A percentile compares a stretch with the other conserved stretches of the same genome.
phyloP scores from a whole-genome alignment of 1,140 invertebrate species.

The Hirudo medicinalis region DNA sequence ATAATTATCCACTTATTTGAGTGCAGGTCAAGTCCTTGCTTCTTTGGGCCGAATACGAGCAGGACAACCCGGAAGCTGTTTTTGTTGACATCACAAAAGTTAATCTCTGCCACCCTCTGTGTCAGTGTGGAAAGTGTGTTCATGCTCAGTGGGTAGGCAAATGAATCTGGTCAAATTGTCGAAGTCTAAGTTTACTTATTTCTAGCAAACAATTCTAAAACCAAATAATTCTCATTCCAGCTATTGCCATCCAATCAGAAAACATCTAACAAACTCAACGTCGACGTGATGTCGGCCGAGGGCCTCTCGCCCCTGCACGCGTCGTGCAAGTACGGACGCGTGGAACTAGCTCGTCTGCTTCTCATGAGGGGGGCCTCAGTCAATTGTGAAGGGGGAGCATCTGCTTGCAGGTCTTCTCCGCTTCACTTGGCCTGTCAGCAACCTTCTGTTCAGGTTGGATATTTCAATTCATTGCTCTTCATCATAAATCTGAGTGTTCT shows the following conservation, averaged over 20 bases:
- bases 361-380: slow-evolving; percentile 28
- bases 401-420: background rate
- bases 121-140: slow-evolving; percentile 1
- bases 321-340: slow-evolving; percentile 27
- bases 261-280: background rate
- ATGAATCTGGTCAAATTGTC: too few species aligned
- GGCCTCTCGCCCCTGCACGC: slow-evolving; percentile 27
- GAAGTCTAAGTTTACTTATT: background rate
- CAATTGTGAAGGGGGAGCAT: background rate
- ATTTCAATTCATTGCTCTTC: too few species aligned
- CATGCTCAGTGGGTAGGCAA: slow-evolving; percentile 1
- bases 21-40: slow-evolving; percentile 3
- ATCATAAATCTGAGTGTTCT: too few species aligned
- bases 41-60: slow-evolving; percentile 7
- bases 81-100: slow-evolving; percentile 5
- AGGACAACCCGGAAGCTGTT: background rate
- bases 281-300: background rate
- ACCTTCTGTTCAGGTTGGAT: background rate
- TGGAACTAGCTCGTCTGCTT: slow-evolving; percentile 25
- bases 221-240: background rate
- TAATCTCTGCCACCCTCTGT: slow-evolving; percentile 7
- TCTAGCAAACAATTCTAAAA: background rate
- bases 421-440: slow-evolving; percentile 11
- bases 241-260: background rate
- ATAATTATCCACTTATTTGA: too few species aligned